Base-by-base conservation (phyloP, 2,113 vertebrate species). In the Nipponia nippon region DNA sequence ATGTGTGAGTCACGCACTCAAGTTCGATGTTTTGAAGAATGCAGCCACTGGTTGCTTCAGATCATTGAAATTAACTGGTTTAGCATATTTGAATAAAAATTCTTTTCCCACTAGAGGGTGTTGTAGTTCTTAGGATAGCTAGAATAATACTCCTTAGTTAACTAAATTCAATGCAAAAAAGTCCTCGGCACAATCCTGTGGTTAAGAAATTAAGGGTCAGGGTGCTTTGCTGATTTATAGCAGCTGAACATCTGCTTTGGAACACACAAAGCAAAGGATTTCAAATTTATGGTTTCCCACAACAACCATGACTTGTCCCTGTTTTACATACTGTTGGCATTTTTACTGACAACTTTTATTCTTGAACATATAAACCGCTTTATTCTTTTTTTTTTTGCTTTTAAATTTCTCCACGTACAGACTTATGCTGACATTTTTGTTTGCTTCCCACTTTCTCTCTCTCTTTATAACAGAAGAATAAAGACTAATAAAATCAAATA, bases 31-130 rank as follows among this genome's bases (percentile, higher is more conserved):
- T 79, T 34, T 65, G 46, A 93, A 92, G 66, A 89, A 23, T 87
- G 65, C 55, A 96, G n/a, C 26, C 23, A 27, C 9, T 30, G 34
- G 16, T 77, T 83, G 21, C 38, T 89, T 80, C 26, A 30, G 32
- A n/a, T 55, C 16, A 8, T 42, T 59, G 34, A 85, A 75, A 82
- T 65, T 7, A 69, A 49, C 23, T 47, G 34, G 1, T 89, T 92
- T 69, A 67, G 11, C 1, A 0, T 36, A 56, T 66, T 52, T 62
- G 30, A 87, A 22, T 82, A 49, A 77, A 63, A 88, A 59, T 56
- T 81, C 14, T 94, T 63, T 93, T 18, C 19, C 96, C 97, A 61
- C 78, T 80, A 96, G 97, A 95, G 95, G 96, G 97, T 84, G 46
- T 1, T 92, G 53, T 59, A 91, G 93, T 81, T 82, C 95, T 97